These are phyloP conservation scores for Drosophila baimaii DNA, from an alignment of 1,140 invertebrate genomes.

Conservation along the genomic window DNA sequence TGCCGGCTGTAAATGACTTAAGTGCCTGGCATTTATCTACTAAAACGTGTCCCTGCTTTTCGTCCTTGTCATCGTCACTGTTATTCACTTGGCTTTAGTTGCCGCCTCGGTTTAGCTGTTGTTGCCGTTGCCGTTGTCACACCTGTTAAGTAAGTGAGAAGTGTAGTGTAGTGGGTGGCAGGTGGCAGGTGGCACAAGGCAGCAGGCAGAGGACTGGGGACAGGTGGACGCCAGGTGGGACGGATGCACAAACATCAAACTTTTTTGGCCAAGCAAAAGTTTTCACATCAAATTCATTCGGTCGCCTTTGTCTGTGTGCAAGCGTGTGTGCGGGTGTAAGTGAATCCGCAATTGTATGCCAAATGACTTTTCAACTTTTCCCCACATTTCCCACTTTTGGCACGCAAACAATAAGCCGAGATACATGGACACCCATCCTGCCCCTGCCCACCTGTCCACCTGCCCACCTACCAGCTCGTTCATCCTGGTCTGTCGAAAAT, in stretches of 20 bases:
- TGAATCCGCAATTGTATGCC: slow-evolving; percentile 64
- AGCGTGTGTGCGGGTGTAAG: slow-evolving; percentile 37
- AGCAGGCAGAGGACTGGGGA: neutral
- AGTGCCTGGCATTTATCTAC: slow-evolving; percentile 77
- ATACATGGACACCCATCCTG: slow-evolving; percentile 14
- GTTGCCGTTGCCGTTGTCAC: slow-evolving; percentile 44
- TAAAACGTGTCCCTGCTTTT: slow-evolving; percentile 62
- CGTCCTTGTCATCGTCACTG: slow-evolving; percentile 53
- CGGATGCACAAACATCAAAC: slow-evolving; percentile 54
- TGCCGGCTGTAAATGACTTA: slow-evolving; percentile 74
- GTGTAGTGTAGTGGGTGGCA: neutral
- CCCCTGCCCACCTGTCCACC: neutral
- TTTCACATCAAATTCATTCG: slow-evolving; percentile 80
- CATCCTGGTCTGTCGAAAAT: slow-evolving; percentile 14
- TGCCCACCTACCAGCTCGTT: neutral
- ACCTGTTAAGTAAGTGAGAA: slow-evolving; percentile 61
- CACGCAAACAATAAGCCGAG: slow-evolving; percentile 27
- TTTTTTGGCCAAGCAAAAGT: slow-evolving; percentile 53
- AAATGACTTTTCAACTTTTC: slow-evolving; percentile 77
- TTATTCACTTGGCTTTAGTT: slow-evolving; percentile 52
- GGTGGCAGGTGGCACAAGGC: neutral
- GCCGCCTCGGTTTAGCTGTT: slow-evolving; percentile 23
- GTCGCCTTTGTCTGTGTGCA: slow-evolving; percentile 42
- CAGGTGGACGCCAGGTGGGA: slow-evolving; percentile 4
- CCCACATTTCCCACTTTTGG: slow-evolving; percentile 1